Evolutionary conservation across 2,888 invertebrate genomes (phyloP), one percentile per base, ranked within the genome.

Genomic region (Xestobium rufovillosum): DNA sequence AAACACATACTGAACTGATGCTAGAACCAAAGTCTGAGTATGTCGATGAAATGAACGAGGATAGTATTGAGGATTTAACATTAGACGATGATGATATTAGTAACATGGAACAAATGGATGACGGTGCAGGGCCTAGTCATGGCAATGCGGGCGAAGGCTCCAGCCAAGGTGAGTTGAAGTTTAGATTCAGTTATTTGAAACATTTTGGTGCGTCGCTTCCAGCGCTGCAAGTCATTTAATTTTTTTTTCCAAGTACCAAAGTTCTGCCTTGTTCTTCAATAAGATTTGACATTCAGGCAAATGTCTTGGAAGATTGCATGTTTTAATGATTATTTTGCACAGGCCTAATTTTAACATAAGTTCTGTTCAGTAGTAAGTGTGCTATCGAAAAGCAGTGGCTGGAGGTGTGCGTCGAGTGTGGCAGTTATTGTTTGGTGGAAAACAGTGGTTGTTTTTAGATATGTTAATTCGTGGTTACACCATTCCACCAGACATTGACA

Each of bases 61-160:
- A 82, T 58, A 80, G 79, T 56, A 83, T 87, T 56, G 88, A 88
- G 69, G 87, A 88, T 67, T 76, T 88, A 64, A 87, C 87, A 47
- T 68, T 84, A 42, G 84, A 83, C 56, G 84, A 88, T 62, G 87
- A 88, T 56, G 77, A 80, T 58, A 70, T 78, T 52, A 72, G 74
- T 44, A 80, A 80, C 57, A 78, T 84, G 66, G 81, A 80, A 66
- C 74, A 75, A 63, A 74, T 77, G 64, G 78, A 81, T 49, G 78
- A 76, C 59, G 69, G 72, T 61, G 79, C 82, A 54, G 82, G 82
- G 62, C 80, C 82, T 55, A 75, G 75, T 69, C 69, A 70, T 45
- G 73, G 72, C 63, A 72, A 72, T 52, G 78, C 79, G 70, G 80
- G 72, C 48, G 81, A 82, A 71, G 80, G 73, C 64, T 78, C 78